phyloP scores from a whole-genome alignment of 2,888 invertebrate genomes.

The Lysandra coridon region DNA sequence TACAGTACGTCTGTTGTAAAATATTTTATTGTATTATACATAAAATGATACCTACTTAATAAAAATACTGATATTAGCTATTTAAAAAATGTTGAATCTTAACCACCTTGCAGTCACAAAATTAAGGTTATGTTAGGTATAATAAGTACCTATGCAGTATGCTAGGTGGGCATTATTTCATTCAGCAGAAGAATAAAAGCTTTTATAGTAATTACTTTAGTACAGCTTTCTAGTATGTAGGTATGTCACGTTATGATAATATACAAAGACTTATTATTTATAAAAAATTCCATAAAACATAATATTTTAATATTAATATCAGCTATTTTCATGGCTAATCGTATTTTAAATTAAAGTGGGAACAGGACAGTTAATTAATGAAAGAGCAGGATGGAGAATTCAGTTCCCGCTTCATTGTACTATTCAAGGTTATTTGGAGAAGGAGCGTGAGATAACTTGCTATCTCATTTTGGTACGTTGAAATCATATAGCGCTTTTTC shows the following conservation, averaged over 20 bases:
- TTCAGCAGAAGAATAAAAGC: neutral
- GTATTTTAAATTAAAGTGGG: constrained; percentile 38
- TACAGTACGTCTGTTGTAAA: neutral
- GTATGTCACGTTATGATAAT: neutral
- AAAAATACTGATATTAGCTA: neutral
- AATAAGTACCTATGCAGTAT: neutral
- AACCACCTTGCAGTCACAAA: neutral
- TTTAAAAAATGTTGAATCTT: neutral
- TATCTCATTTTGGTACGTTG: constrained; percentile 52
- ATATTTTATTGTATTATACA: neutral
- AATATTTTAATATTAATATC: neutral
- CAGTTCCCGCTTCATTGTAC: constrained; percentile 47
- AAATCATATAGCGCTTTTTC: constrained; percentile 47
- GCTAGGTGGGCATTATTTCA: neutral
- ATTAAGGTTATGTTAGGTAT: neutral
- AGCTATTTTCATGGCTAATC: constrained; percentile 22
- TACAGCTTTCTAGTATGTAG: neutral
- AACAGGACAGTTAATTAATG: constrained; percentile 46
- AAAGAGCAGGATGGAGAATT: constrained; percentile 59
- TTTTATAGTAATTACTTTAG: neutral
- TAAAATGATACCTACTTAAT: neutral
- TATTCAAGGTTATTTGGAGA: constrained; percentile 67
- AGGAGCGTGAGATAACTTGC: constrained; percentile 45
- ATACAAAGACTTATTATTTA: neutral
- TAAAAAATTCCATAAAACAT: neutral